Evolutionary conservation across 2,113 vertebrate species (phyloP).

Genomic region (Tachysurus fulvidraco): DNA sequence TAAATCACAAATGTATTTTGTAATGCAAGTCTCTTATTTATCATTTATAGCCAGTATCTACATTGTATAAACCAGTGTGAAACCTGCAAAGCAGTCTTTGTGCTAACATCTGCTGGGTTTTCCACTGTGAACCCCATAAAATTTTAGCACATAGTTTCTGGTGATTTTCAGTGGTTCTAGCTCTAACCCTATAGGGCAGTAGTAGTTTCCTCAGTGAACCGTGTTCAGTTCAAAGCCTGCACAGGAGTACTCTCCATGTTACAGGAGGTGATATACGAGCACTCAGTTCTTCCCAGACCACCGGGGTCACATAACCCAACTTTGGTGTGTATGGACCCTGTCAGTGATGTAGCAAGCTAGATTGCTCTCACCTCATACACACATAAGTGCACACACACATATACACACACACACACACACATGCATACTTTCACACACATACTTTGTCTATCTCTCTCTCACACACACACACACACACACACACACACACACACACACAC

Average conservation of each 20-base stretch:
- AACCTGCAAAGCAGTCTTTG: not conserved
- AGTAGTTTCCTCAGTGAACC: constrained; percentile 68
- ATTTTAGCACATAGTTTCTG: constrained; percentile 65
- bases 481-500: constrained; percentile 33
- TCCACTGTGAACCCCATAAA: constrained; percentile 70
- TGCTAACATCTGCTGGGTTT: constrained; percentile 68
- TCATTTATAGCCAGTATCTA: not conserved
- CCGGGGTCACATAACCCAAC: constrained; percentile 60
- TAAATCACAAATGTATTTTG: not conserved
- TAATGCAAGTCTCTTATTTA: not conserved
- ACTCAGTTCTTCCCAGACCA: constrained; percentile 62
- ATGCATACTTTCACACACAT: constrained; percentile 15
- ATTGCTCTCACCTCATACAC: constrained; percentile 17
- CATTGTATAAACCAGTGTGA: constrained; percentile 39
- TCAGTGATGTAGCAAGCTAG: constrained; percentile 43
- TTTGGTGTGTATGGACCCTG: constrained; percentile 53
- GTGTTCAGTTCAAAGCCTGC: constrained; percentile 70
- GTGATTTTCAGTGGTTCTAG: constrained; percentile 63
- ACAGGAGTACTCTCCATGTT: constrained; percentile 63
- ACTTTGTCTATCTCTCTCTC: too few relatives aligned
- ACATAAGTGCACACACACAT: constrained; percentile 6
- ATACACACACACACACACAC: not conserved
- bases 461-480: constrained; percentile 15
- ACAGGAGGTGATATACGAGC: constrained; percentile 67
- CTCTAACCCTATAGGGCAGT: constrained; percentile 66